Base-by-base conservation (phyloP, 1,140 invertebrate genomes). In the Phenacoccus solenopsis region DNA sequence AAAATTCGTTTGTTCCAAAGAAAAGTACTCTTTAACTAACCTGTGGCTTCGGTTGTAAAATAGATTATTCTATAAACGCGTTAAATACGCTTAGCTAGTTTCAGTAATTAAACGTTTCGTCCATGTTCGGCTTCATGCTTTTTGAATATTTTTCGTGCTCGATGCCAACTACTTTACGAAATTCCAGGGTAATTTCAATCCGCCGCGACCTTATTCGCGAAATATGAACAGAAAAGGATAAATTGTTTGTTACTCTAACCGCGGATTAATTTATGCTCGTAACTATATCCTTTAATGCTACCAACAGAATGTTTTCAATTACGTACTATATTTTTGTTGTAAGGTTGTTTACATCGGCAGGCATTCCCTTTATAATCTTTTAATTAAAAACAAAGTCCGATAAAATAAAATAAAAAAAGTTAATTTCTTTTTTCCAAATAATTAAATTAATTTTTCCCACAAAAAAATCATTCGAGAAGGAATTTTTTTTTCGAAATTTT, bases 401-500 rank as follows among this genome's bases (percentile, higher is more conserved):
- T n/a, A 32, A 3, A n/a, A n/a, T n/a, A n/a, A n/a, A n/a, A n/a
- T n/a, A 16, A 49, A 49, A 49, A 49, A 49, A 49, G 38, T 49
- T n/a, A 49, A 49, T 49, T 49, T 49, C 38, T n/a, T 49, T 49
- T n/a, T 49, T 4, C 5, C 2, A 16, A 49, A 49, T 49, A 49
- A 49, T 49, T 49, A 49, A 49, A 49, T 49, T 49, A 16, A 32
- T n/a, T 49, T 16, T 49, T 49, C 20, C 20, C 20, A 16, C 3
- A 16, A 16, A 49, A 7, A 32, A 32, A 32, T 32, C 38, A 49
- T 49, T n/a, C 2, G 16, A 49, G 16, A 49, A 49, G 5, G 20
- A 49, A 49, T 49, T 49, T 49, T 49, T 49, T 49, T 49, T 49
- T 49, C 20, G 38, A 49, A 49, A 49, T 49, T 49, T 49, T 49